Percentiles rank a stretch among this genome's conserved stretches.
Conservation (phyloP, 2,888 invertebrate genomes). For the Allygus modestus region DNA sequence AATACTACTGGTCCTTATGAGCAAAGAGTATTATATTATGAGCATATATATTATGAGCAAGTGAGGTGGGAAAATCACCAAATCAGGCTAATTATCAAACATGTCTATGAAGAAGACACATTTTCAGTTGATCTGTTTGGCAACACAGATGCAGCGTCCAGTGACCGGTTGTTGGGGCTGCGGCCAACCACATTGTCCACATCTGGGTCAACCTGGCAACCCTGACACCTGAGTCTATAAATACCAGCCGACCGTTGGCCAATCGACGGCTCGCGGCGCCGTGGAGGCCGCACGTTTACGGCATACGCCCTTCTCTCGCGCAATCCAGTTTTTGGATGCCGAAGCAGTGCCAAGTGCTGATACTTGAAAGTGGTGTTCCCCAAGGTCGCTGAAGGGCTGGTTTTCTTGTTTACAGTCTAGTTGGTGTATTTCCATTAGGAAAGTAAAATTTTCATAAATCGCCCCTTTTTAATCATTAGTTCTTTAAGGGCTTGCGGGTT, state of each 20-base stretch:
- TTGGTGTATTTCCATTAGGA: no score
- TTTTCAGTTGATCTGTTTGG: no score
- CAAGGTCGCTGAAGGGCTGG: neutral
- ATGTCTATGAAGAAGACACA: no score
- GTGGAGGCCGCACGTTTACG: conserved; percentile 30
- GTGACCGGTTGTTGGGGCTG: neutral
- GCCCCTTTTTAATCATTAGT: no score
- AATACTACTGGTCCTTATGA: no score
- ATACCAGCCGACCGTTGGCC: neutral
- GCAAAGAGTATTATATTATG: no score
- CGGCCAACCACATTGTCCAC: conserved; percentile 26
- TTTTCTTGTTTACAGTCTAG: neutral
- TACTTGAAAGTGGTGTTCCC: neutral
- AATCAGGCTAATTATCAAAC: no score
- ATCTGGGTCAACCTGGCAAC: conserved; percentile 31
- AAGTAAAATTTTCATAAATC: no score
- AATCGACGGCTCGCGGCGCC: neutral
- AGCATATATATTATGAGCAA: no score
- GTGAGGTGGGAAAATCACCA: no score
- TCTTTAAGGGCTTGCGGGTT: neutral
- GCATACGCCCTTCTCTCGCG: conserved; percentile 28
- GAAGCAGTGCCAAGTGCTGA: conserved; percentile 23
- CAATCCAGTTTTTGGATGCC: conserved; percentile 16
- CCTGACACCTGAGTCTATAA: conserved; percentile 40
- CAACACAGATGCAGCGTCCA: no score